Evolutionary conservation across 2,797 vertebrate genomes (phyloP).

Genomic region (Takifugu ocellatus): DNA sequence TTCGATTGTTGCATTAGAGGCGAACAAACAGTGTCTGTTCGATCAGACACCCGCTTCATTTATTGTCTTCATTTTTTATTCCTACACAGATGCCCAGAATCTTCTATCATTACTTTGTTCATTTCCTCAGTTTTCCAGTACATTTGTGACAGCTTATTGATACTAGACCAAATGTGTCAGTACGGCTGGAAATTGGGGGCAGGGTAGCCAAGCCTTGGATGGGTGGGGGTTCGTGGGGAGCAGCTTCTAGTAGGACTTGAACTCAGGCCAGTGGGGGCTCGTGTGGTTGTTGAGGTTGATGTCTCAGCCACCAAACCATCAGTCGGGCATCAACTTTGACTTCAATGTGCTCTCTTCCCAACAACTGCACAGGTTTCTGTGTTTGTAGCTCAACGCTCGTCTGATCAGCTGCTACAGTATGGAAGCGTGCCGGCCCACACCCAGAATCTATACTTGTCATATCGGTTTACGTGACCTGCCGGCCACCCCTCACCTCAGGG

Average conservation of each 20-base stretch:
- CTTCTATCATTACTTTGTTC: too few species aligned
- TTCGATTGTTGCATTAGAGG: slow-evolving; percentile 28
- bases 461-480: slow-evolving; percentile 53
- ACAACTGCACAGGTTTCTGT: slow-evolving; percentile 17
- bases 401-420: slow-evolving; percentile 36
- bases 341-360: slow-evolving; percentile 44
- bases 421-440: slow-evolving; percentile 29
- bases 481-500: slow-evolving; percentile 34
- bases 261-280: slow-evolving; percentile 28
- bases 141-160: too few species aligned
- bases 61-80: too few species aligned
- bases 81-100: too few species aligned
- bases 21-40: slow-evolving; percentile 4
- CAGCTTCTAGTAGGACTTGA: slow-evolving; percentile 36
- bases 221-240: slow-evolving; percentile 24
- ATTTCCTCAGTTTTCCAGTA: too few species aligned
- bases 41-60: too few species aligned
- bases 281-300: slow-evolving; percentile 51
- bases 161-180: too few species aligned
- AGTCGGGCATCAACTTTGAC: slow-evolving; percentile 47
- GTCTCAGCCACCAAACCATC: slow-evolving; percentile 49
- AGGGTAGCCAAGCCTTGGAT: not conserved
- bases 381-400: slow-evolving; percentile 63
- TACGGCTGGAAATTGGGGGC: too few species aligned
- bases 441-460: slow-evolving; percentile 29